Conservation (phyloP, 1,140 invertebrate species). For the Anthonomus grandis region DNA sequence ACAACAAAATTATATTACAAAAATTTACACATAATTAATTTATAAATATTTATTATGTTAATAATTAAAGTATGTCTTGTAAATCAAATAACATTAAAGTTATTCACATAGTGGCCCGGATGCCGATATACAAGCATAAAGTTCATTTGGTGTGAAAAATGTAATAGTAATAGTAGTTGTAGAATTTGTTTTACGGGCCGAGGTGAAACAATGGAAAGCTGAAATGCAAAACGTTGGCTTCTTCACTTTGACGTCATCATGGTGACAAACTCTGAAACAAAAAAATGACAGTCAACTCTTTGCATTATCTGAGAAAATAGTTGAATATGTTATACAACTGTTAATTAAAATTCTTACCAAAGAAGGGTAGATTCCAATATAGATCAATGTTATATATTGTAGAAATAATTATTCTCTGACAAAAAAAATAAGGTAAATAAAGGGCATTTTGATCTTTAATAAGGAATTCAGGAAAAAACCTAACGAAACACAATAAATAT, state of each 20-base stretch:
- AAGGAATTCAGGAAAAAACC: too few relatives aligned
- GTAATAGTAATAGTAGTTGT: too few relatives aligned
- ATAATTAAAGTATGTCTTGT: conserved; percentile 46
- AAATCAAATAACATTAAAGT: conserved; percentile 47
- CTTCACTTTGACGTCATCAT: conserved; percentile 98
- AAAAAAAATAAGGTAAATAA: too few relatives aligned
- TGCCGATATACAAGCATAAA: conserved; percentile 40
- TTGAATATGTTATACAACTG: neutral
- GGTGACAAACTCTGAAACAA: conserved; percentile 92
- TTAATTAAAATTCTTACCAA: neutral
- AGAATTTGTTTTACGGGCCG: conserved; percentile 41
- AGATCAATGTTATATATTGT: too few relatives aligned
- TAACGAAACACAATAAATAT: too few relatives aligned
- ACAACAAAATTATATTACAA: conserved; percentile 41
- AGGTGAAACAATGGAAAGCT: conserved; percentile 53
- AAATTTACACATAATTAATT: conserved; percentile 50
- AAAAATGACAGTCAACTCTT: conserved; percentile 33
- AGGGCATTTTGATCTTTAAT: too few relatives aligned
- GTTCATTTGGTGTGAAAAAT: conserved; percentile 42
- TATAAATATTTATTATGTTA: conserved; percentile 43
- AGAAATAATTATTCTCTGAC: too few relatives aligned
- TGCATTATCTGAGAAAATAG: neutral
- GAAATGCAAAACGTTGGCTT: conserved; percentile 51
- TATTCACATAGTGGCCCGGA: conserved; percentile 47
- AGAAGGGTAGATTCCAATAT: neutral